Evolutionary conservation across 2,888 invertebrate species (phyloP).

Genomic region (Capitulum mitella): DNA sequence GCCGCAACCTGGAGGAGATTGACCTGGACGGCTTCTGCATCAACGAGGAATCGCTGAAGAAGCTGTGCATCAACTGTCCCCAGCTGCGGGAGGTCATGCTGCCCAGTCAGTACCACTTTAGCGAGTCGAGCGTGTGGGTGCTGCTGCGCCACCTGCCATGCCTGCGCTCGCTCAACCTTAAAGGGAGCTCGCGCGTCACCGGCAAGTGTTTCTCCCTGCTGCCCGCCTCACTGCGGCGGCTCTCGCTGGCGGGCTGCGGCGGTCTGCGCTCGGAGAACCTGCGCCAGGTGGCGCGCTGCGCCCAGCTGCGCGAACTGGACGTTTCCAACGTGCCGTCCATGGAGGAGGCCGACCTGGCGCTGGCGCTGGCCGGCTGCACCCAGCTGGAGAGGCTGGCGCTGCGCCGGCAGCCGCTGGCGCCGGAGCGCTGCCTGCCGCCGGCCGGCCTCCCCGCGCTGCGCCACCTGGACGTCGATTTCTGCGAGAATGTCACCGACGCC

Average conservation of each 20-base stretch:
- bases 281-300: too few relatives aligned
- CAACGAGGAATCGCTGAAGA: neutral
- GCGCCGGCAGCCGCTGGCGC: neutral
- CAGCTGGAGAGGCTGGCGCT: neutral
- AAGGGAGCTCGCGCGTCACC: neutral
- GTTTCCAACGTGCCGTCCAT: neutral
- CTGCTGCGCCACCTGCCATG: neutral
- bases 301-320: slow-evolving; percentile 11
- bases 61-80: neutral
- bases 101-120: neutral
- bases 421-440: neutral
- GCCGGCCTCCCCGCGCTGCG: neutral
- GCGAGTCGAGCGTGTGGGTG: neutral
- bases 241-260: neutral
- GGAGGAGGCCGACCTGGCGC: neutral
- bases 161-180: neutral
- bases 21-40: slow-evolving; percentile 11
- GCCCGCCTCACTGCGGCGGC: neutral
- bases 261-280: neutral
- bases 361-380: neutral
- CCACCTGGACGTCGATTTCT: neutral
- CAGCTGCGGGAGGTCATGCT: neutral
- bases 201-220: neutral
- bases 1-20: neutral
- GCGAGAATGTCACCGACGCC: neutral